Evolutionary conservation across 53 echinoderm and acorn worm genomes (phyloP), one percentile per base, ranked within the genome.

Genomic region (Antedon mediterranea): DNA sequence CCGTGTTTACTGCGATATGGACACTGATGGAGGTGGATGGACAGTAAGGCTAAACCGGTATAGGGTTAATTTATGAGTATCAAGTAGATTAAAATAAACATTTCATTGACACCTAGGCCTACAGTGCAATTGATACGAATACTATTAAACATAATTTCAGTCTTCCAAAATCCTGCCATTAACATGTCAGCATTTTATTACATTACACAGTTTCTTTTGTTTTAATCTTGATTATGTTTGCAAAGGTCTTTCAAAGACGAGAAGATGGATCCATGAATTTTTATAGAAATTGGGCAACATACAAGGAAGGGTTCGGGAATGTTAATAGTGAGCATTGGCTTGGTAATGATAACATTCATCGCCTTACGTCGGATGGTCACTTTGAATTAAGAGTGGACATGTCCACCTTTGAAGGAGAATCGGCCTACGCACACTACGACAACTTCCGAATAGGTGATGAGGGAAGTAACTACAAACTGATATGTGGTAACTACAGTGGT

Each of bases 211-310:
- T 37, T 11, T 37, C 4, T 37, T 37, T 11, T 6, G 4, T n/a
- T n/a, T n/a, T n/a, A n/a, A n/a, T n/a, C n/a, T n/a, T n/a, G n/a
- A n/a, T n/a, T n/a, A n/a, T n/a, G n/a, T n/a, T n/a, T n/a, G n/a
- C n/a, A n/a, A n/a, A 90, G 90, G 85, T 90, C 26, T 73, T 90
- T 32, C 90, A 90, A 80, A 76, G 75, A 4, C 80, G 90, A 20
- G 73, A 82, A 44, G 90, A 90, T 31, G 90, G 90, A 32, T 81
- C 85, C 20, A 78, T 85, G 0, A 77, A 70, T 18, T 90, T 90
- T 79, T 82, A 75, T 34, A 85, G 87, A 2, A 77, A 73, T n/a
- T 87, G 87, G 87, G 75, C 71, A 23, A 80, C 82, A 30, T 90
- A 90, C 78, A 84, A 73, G 57, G 27, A 73, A 27, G 90, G 90